A percentile compares a stretch with the other conserved stretches of the same genome.
phyloP scores from a whole-genome alignment of 2,888 invertebrate species.

The Tenthredo amoena region DNA sequence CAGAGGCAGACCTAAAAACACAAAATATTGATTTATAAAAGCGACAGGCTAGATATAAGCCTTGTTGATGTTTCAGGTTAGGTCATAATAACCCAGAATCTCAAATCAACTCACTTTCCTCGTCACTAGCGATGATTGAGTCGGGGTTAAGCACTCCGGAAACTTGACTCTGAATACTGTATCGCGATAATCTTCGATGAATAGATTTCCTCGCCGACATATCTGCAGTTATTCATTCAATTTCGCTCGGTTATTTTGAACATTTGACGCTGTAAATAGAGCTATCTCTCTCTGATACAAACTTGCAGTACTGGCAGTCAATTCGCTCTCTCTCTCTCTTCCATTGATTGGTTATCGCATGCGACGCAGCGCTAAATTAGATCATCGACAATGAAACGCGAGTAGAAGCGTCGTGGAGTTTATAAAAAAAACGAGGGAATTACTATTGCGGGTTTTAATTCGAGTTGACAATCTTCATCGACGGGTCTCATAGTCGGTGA shows the following conservation, averaged over 20 bases:
- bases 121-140: constrained; percentile 12
- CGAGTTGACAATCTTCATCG: neutral
- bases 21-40: neutral
- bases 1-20: neutral
- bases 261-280: too few relatives aligned
- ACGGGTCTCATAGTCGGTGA: neutral
- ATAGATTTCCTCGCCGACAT: constrained; percentile 20
- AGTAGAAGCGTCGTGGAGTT: neutral
- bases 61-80: neutral
- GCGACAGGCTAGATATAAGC: neutral
- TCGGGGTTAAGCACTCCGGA: constrained; percentile 22
- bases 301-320: too few relatives aligned
- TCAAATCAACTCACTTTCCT: constrained; percentile 20
- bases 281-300: too few relatives aligned
- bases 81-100: neutral
- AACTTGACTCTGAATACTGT: constrained; percentile 16
- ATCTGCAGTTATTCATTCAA: neutral
- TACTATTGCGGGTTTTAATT: neutral
- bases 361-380: neutral
- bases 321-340: neutral
- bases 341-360: too few relatives aligned
- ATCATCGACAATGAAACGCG: neutral
- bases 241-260: neutral
- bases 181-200: neutral
- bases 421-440: neutral